Conservation (phyloP, 2,797 vertebrate genomes). For the Malurus splendens region DNA sequence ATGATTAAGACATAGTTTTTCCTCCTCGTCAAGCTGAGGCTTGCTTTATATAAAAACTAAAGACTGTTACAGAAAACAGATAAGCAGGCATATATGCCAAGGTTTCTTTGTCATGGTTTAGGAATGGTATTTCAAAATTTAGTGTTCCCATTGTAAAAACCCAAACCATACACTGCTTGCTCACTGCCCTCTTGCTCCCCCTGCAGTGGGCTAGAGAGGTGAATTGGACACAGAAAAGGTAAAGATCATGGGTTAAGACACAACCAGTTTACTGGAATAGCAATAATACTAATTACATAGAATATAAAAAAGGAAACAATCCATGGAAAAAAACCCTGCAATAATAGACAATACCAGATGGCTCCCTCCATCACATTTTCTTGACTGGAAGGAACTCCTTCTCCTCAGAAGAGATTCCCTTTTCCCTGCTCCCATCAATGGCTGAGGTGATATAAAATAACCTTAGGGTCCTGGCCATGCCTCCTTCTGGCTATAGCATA, state of each 20-base stretch:
- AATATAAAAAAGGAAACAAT: not conserved
- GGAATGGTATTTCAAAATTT: not conserved
- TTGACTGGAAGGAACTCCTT: not conserved
- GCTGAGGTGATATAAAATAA: not conserved
- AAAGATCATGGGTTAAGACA: not conserved
- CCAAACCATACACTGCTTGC: not conserved
- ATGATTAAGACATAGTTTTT: not conserved
- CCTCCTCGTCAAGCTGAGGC: not conserved
- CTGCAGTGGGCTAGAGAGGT: accelerated
- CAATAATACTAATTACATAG: not conserved
- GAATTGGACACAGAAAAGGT: not conserved
- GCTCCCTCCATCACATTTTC: not conserved
- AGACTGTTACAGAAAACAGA: not conserved
- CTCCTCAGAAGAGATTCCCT: not conserved
- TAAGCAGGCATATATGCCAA: not conserved
- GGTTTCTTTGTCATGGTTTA: not conserved
- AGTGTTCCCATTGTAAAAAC: not conserved
- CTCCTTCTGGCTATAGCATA: not conserved
- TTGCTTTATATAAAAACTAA: not conserved
- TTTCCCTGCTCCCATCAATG: not conserved
- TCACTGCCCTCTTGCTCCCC: not conserved
- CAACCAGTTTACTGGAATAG: not conserved
- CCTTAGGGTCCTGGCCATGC: not conserved
- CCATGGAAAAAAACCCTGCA: not conserved
- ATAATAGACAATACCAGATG: not conserved